These are phyloP conservation scores for Atta cephalotes DNA, from an alignment of 1,140 invertebrate genomes.

Conservation along the genomic window DNA sequence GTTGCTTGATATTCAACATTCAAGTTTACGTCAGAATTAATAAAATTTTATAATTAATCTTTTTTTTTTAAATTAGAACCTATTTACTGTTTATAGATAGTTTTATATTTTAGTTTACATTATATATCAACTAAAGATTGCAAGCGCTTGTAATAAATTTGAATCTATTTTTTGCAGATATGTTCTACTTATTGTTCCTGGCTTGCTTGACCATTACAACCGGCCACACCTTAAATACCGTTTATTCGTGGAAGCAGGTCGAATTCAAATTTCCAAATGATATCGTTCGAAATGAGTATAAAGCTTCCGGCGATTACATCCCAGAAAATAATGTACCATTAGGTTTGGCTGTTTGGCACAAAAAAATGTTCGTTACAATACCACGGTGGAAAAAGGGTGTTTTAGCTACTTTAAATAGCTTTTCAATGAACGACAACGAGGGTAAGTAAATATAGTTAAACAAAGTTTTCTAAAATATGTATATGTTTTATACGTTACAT, in stretches of 20 bases:
- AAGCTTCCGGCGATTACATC: constrained; percentile 88
- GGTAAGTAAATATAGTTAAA: constrained; percentile 30
- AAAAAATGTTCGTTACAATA: constrained; percentile 92
- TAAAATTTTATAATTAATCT: background rate
- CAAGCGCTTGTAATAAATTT: background rate
- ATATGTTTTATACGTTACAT: background rate
- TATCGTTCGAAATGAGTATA: constrained; percentile 87
- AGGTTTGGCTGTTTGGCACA: constrained; percentile 90
- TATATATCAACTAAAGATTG: background rate
- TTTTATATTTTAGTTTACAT: background rate
- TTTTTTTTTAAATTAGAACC: background rate
- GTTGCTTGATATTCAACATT: background rate
- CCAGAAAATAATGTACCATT: constrained; percentile 91
- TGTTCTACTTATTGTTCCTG: constrained; percentile 68
- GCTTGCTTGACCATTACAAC: constrained; percentile 68
- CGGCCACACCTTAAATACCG: constrained; percentile 81
- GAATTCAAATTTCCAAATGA: constrained; percentile 90
- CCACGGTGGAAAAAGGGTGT: constrained; percentile 92
- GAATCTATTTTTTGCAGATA: constrained; percentile 47
- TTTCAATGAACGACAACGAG: constrained; percentile 83
- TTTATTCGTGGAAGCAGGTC: constrained; percentile 90
- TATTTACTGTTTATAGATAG: background rate
- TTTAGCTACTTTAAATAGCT: constrained; percentile 90
- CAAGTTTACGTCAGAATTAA: background rate
- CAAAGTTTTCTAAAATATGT: background rate